Evolutionary conservation across 2,113 vertebrate species (phyloP), one percentile per base, ranked within the genome.

Genomic region (Laterallus jamaicensis): DNA sequence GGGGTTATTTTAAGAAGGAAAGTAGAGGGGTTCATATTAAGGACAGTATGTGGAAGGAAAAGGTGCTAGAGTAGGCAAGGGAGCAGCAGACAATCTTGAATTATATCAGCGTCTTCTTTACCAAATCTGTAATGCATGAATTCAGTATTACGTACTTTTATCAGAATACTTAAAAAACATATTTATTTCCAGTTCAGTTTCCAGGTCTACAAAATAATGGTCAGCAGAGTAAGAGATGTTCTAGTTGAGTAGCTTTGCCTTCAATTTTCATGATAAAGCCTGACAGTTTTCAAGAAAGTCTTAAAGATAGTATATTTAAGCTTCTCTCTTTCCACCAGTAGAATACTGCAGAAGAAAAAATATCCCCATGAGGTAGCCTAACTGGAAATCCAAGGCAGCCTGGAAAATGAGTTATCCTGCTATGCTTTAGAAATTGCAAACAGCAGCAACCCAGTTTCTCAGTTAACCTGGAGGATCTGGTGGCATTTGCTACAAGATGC

Each of bases 381-480:
- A 66, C 67, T 91, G 68, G 62, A 97, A 96, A 92, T 62, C 79
- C 90, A 56, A 93, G 22, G 66, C 44, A 93, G 52, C 74, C 64
- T 78, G 37, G 60, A 88, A 97, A 96, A 96, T 89, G 58, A 97
- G 79, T 29, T 68, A 54, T 75, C 67, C 79, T 78, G 52, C 84
- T 94, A 97, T 90, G 94, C 67, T 91, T 95, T 93, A 96, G 63
- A 96, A 70, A 92, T 76, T 90, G 58, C 85, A 67, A 93, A 84
- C 54, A 93, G 78, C 82, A 88, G 77, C 90, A 96, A 86, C 55
- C 35, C 60, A 85, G 76, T 90, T 97, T 96, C 89, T 84, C 60
- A 88, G 35, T 52, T 96, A 94, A 96, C 93, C 73, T 94, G 71
- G 74, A 85, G 75, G 60, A 90, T 56, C 81, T 68, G 47, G 84